Percentiles rank a stretch among this genome's conserved stretches.
phyloP scores from a whole-genome alignment of 2,113 vertebrate genomes.

The Megaleporinus macrocephalus region DNA sequence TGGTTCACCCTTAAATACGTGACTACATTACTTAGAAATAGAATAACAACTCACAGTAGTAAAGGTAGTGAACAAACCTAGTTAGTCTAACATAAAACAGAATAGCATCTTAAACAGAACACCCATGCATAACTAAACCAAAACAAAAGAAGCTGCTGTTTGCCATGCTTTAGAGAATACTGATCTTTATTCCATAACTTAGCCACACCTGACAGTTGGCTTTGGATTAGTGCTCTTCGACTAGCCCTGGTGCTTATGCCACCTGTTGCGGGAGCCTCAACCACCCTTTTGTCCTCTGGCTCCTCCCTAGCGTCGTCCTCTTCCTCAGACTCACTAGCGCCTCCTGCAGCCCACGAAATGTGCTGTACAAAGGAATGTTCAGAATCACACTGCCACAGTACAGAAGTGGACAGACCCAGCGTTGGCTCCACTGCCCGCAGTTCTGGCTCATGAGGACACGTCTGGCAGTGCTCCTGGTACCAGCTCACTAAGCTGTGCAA shows the following conservation, averaged over 20 bases:
- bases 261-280: conserved; percentile 3
- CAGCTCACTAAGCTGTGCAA: conserved; percentile 84
- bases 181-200: not conserved
- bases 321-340: conserved; percentile 77
- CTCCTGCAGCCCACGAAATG: conserved; percentile 78
- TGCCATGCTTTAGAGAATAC: no score
- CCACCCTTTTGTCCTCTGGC: conserved; percentile 13
- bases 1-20: no score
- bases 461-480: conserved; percentile 86
- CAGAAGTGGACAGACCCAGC: conserved; percentile 80
- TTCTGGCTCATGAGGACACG: conserved; percentile 85
- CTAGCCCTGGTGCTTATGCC: conserved; percentile 46
- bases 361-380: conserved; percentile 89
- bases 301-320: conserved; percentile 64
- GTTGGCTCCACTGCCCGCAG: conserved; percentile 81
- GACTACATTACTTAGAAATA: not conserved
- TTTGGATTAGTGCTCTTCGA: conserved; percentile 35
- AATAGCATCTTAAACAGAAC: not conserved
- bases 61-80: not conserved
- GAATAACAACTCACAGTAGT: not conserved
- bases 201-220: conserved; percentile 19
- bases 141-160: not conserved
- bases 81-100: not conserved
- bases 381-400: conserved; percentile 86
- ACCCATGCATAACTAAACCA: not conserved